Base-by-base conservation (phyloP, 1,140 invertebrate species). In the Druon quercuslanigerum region DNA sequence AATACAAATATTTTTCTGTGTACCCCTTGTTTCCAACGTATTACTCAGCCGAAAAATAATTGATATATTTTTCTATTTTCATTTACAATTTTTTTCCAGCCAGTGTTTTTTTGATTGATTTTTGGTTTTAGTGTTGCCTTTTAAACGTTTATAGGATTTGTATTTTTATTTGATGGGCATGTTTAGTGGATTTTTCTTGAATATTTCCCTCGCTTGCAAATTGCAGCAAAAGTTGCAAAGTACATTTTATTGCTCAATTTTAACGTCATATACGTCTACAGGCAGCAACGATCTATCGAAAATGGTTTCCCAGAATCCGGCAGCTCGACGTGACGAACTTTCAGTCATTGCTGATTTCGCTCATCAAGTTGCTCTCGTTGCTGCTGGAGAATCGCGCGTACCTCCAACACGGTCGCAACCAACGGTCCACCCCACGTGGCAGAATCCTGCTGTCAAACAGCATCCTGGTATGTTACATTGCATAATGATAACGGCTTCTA, bases 221-320 rank as follows among this genome's bases (percentile, higher is more conserved):
- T 46, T 66, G n/a, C 20, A 40, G 60, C 25, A 33, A 20, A 66
- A 13, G 40, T 66, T 50, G 16, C 51, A 50, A 80, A 54, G 25
- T 79, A 78, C 17, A 46, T 74, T 82, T 71, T 54, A 46, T 1
- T 46, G 40, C 40, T 11, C 9, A 16, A 40, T n/a, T 66, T 66
- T 66, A 66, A 40, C 33, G 13, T n/a, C 60, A 4, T 12, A n/a
- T 40, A n/a, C 33, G 78, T 54, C 79, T 87, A 25, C 79, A 90
- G 89, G 89, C 76, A 87, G 75, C 83, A 86, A 79, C 72, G 90
- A 91, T 74, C 78, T 84, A 51, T 84, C 87, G 52, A 91, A 90
- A 86, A 78, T 90, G 81, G 82, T 83, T 72, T 82, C 81, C 73
- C 90, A 89, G 54, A 88, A 82, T 84, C 89, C 89, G 78, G 80